Base-by-base conservation (phyloP, 2,113 vertebrate species). In the Trichomycterus rosablanca region DNA sequence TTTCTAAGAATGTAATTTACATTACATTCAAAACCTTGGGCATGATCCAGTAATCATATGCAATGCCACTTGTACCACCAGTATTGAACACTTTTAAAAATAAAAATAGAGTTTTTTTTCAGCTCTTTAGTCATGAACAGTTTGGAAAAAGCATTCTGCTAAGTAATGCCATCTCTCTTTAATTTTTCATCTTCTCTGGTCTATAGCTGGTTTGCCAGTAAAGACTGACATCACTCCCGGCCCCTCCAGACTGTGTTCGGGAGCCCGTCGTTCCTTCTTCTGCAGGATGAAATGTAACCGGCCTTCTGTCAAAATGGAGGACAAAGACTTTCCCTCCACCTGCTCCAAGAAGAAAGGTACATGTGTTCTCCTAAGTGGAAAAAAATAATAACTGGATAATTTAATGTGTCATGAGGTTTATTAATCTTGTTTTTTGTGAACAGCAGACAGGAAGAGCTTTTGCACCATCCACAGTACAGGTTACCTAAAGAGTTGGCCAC, bases 381-480 rank as follows among this genome's bases (percentile, higher is more conserved):
- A 30, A 30, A 3, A 30, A 30, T 30, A 30, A 3, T 30, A 4
- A 30, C 26, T 4, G 26, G 26, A n/a, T n/a, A n/a, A n/a, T n/a
- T n/a, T n/a, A n/a, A n/a, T n/a, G n/a, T n/a, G n/a, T n/a, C n/a
- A n/a, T 39, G 10, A 3, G 1, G 9, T 7, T 39, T 3, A 39
- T 14, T 40, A 15, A 40, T 40, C 12, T n/a, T n/a, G n/a, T 3
- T 5, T n/a, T 2, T 51, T 15, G 73, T 45, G 61, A 74, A 16
- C 80, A 97, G 94, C 91, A 22, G 95, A 97, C 80, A 86, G 96
- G 53, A 97, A 98, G 85, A 97, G 95, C 82, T 99, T 97, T 88
- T 99, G 96, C 87, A 99, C 96, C 69, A 98, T 99, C 84, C 96
- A 99, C 77, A 97, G 95, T 80, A 99, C 95, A 5, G 96, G 96